Evolutionary conservation across 1,140 invertebrate species (phyloP).

Genomic region (Cherax quadricarinatus): DNA sequence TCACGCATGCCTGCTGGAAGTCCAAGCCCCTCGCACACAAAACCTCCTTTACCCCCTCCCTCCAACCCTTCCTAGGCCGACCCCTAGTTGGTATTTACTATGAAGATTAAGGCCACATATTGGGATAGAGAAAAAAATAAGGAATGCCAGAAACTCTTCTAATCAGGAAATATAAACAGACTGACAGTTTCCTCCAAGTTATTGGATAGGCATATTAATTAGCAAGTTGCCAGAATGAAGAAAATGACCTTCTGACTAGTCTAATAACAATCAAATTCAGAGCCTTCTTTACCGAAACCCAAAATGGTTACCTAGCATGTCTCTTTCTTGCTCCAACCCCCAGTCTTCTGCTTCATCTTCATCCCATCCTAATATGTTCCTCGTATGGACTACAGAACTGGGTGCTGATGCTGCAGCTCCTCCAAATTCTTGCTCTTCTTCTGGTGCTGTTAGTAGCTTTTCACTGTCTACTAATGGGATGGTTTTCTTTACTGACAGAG

Average conservation of each 20-base stretch:
- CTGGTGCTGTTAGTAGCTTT: not conserved
- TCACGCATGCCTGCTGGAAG: too few species aligned
- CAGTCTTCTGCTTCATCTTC: conserved; percentile 61
- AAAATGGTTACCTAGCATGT: conserved; percentile 56
- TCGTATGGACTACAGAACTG: not conserved
- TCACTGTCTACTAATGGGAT: not conserved
- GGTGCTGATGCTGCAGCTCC: conserved; percentile 7
- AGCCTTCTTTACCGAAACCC: conserved; percentile 2
- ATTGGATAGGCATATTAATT: too few species aligned
- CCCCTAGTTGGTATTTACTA: too few species aligned
- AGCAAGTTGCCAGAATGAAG: not conserved
- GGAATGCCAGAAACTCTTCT: too few species aligned
- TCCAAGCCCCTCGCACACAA: too few species aligned
- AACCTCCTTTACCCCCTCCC: too few species aligned
- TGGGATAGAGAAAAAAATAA: too few species aligned
- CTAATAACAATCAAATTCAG: conserved; percentile 28
- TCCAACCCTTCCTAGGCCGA: too few species aligned
- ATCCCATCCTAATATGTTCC: conserved; percentile 50
- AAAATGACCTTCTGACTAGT: not conserved
- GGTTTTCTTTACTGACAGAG: not conserved
- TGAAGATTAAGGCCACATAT: too few species aligned
- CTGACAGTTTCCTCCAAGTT: too few species aligned
- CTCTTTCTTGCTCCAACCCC: conserved; percentile 44
- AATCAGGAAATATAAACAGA: too few species aligned
- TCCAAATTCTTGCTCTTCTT: conserved; percentile 27